These are phyloP conservation scores for Chaenogobius annularis DNA, from an alignment of 2,113 vertebrate genomes.

Conservation along the genomic window DNA sequence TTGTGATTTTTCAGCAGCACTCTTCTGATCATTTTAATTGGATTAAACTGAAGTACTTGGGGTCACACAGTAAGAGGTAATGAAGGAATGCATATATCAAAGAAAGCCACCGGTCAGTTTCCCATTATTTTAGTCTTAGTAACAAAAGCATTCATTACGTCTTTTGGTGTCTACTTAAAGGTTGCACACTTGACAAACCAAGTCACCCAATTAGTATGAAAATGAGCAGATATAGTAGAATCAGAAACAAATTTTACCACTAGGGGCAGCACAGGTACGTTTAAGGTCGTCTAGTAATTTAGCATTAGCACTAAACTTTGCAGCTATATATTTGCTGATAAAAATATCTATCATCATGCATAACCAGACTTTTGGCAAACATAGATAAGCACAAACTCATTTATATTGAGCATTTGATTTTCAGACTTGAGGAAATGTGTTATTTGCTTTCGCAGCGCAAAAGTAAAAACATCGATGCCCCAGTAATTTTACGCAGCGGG, in stretches of 20 bases:
- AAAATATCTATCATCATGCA: too few relatives aligned
- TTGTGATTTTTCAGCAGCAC: constrained; percentile 9
- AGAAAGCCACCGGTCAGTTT: constrained; percentile 32
- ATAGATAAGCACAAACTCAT: too few relatives aligned
- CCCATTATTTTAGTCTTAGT: constrained; percentile 26
- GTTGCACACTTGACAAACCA: constrained; percentile 18
- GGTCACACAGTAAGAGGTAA: constrained; percentile 42
- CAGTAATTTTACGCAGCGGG: too few relatives aligned
- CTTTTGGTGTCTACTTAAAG: constrained; percentile 26
- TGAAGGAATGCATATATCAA: constrained; percentile 44
- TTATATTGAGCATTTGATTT: too few relatives aligned
- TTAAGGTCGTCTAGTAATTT: too few relatives aligned
- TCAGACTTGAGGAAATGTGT: too few relatives aligned
- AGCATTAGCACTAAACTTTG: too few relatives aligned
- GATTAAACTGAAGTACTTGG: constrained; percentile 24
- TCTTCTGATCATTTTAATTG: constrained; percentile 23
- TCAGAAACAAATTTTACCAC: not conserved
- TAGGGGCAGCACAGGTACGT: too few relatives aligned
- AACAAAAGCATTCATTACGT: constrained; percentile 24
- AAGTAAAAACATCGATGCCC: too few relatives aligned
- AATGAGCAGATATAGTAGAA: not conserved
- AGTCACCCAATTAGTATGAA: not conserved
- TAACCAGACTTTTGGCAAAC: too few relatives aligned
- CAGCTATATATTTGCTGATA: too few relatives aligned
- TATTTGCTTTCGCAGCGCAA: too few relatives aligned